Percentiles rank a stretch among this genome's conserved stretches.
Evolutionary conservation across 2,113 vertebrate genomes (phyloP).

Genomic region (Bos taurus): DNA sequence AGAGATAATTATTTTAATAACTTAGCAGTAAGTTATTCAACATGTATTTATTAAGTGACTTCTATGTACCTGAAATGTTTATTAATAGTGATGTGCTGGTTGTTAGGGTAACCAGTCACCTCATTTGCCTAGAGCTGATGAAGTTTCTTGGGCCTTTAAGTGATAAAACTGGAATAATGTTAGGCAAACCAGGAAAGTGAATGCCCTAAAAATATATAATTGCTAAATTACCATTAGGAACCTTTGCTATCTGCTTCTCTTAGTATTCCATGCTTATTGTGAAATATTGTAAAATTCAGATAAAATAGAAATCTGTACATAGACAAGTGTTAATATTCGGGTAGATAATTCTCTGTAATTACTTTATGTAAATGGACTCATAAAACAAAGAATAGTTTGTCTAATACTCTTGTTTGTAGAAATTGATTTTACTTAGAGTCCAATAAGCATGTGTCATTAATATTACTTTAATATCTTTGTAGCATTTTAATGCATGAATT

Average conservation of each 20-base stretch:
- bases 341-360: neutral
- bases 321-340: neutral
- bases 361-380: neutral
- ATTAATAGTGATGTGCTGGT: neutral
- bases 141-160: neutral
- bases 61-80: neutral
- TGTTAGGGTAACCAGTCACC: neutral
- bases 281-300: neutral
- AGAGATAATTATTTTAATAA: neutral
- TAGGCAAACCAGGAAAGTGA: neutral
- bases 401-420: neutral
- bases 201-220: neutral
- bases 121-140: neutral
- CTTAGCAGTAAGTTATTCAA: neutral
- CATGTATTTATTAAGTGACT: neutral
- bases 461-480: neutral
- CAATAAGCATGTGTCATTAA: neutral
- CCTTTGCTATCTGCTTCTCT: neutral
- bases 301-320: neutral
- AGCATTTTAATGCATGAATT: neutral
- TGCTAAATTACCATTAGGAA: neutral
- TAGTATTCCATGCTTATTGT: neutral
- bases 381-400: neutral
- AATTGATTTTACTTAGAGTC: neutral
- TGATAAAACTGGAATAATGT: neutral